These are phyloP conservation scores for Elgaria multicarinata DNA, from an alignment of 2,113 vertebrate species.

Conservation along the genomic window DNA sequence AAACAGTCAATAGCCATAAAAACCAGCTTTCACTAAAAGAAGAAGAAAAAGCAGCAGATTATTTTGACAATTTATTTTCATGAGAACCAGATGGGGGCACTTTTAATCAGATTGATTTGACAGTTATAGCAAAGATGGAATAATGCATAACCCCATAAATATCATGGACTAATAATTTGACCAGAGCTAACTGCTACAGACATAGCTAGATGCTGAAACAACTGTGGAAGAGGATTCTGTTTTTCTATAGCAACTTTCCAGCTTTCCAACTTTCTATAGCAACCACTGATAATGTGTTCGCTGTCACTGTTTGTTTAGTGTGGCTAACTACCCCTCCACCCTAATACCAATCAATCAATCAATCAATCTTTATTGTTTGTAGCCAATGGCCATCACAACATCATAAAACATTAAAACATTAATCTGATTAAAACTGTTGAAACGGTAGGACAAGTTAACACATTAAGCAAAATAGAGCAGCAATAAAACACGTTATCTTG, in stretches of 20 bases:
- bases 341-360: too few species aligned
- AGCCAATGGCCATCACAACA: too few species aligned
- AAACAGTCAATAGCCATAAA: constrained; percentile 48
- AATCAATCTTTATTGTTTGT: too few species aligned
- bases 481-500: too few species aligned
- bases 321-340: too few species aligned
- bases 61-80: constrained; percentile 51
- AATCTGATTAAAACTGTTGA: too few species aligned
- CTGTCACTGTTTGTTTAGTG: not conserved
- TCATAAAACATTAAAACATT: too few species aligned
- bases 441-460: too few species aligned
- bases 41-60: constrained; percentile 43
- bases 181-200: not conserved
- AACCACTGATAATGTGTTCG: not conserved
- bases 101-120: constrained; percentile 53
- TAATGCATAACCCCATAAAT: constrained; percentile 38
- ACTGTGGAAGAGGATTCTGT: not conserved
- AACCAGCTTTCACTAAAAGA: constrained; percentile 16
- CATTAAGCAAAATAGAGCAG: too few species aligned
- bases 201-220: not conserved
- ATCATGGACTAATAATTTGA: constrained; percentile 34
- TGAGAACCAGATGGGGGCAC: constrained; percentile 25
- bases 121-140: constrained; percentile 30
- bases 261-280: too few species aligned
- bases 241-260: not conserved